Evolutionary conservation across 92 coral and sea anemone genomes (phyloP).

Genomic region (Porites evermanni): DNA sequence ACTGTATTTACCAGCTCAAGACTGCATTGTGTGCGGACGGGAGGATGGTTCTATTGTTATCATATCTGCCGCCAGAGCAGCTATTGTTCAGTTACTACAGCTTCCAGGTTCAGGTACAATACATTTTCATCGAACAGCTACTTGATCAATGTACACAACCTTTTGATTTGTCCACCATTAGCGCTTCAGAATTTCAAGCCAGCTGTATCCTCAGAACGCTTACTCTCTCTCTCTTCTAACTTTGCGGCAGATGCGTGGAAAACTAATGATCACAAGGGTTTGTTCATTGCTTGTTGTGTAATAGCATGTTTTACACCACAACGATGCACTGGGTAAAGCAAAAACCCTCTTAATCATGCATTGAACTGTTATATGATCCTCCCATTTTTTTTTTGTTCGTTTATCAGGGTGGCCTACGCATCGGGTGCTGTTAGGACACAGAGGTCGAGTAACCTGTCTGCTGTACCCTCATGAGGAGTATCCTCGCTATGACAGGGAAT

Average conservation of each 20-base stretch:
- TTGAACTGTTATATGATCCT: neutral
- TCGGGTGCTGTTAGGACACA: conserved; percentile 90
- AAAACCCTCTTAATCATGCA: neutral
- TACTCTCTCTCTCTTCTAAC: no score
- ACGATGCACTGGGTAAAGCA: neutral
- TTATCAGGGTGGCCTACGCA: conserved; percentile 92
- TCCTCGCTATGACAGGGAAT: conserved; percentile 79
- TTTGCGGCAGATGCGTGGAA: no score
- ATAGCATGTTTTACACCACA: no score
- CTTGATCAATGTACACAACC: no score
- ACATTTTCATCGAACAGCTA: no score
- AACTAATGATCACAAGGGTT: no score
- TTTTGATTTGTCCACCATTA: no score
- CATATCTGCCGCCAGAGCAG: conserved; percentile 92
- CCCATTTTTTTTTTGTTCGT: neutral
- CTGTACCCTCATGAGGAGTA: conserved; percentile 97
- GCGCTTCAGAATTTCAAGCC: no score
- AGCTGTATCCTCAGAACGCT: no score
- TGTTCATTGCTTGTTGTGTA: no score
- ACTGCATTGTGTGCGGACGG: conserved; percentile 92
- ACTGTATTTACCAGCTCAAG: conserved; percentile 85
- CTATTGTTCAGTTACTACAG: conserved; percentile 85
- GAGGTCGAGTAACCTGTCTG: conserved; percentile 91
- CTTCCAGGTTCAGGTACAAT: conserved; percentile 42
- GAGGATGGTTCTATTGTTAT: conserved; percentile 96